Conservation (phyloP, 2,888 invertebrate genomes). For the Aleiodes alternator region DNA sequence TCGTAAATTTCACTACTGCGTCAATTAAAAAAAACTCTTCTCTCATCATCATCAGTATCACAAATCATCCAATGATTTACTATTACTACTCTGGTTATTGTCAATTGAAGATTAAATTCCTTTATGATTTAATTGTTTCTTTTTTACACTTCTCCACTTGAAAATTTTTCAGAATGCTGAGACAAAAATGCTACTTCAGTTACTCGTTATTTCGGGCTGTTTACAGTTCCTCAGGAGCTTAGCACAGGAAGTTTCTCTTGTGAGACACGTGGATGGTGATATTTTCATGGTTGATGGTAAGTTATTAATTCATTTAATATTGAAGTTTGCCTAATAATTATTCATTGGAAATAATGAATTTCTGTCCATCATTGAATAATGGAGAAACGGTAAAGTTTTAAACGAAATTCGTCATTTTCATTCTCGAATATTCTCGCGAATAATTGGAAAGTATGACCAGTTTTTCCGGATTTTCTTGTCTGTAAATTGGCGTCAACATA, state of each 20-base stretch:
- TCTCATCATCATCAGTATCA: too few species aligned
- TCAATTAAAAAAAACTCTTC: neutral
- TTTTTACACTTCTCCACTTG: neutral
- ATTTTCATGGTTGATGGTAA: slow-evolving; percentile 71
- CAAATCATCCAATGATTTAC: too few species aligned
- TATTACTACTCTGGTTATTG: too few species aligned
- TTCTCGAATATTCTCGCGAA: slow-evolving; percentile 1
- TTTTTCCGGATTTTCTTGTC: slow-evolving; percentile 22
- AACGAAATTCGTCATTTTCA: neutral
- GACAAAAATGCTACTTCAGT: slow-evolving; percentile 71
- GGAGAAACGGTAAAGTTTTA: neutral
- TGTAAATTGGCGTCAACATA: neutral
- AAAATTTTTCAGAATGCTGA: slow-evolving; percentile 69
- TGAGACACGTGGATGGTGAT: slow-evolving; percentile 71
- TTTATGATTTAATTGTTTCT: neutral
- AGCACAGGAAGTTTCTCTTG: slow-evolving; percentile 67
- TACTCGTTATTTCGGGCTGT: slow-evolving; percentile 65
- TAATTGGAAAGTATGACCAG: neutral
- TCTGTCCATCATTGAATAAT: neutral
- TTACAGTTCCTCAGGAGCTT: slow-evolving; percentile 61
- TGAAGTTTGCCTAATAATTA: too few species aligned
- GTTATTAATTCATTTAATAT: slow-evolving; percentile 12
- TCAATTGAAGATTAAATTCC: too few species aligned
- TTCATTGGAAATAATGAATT: too few species aligned
- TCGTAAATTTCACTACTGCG: slow-evolving; percentile 27